Conservation (phyloP, 2,888 invertebrate species). For the Stomorhina lunata region DNA sequence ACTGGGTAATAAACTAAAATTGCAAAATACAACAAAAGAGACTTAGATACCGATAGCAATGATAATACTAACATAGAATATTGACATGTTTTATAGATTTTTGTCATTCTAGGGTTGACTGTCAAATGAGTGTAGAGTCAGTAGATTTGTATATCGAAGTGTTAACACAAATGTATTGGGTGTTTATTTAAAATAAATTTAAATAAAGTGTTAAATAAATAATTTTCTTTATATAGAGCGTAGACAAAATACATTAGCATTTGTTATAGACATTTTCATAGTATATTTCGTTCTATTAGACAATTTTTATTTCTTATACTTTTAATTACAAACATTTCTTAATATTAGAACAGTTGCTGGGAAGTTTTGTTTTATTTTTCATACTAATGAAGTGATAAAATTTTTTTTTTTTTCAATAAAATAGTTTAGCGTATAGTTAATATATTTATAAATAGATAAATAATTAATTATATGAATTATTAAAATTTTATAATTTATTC, state of each 20-base stretch:
- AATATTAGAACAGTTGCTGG: constrained; percentile 4
- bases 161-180: too few species aligned
- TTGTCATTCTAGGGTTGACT: neutral
- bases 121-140: neutral
- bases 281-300: neutral
- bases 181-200: neutral
- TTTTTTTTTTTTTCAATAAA: neutral
- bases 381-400: too few species aligned
- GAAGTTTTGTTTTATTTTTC: neutral
- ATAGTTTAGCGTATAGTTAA: neutral
- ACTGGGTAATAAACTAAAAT: neutral
- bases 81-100: neutral
- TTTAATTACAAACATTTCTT: too few species aligned
- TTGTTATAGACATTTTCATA: too few species aligned
- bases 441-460: neutral
- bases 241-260: neutral
- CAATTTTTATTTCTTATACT: neutral
- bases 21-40: neutral
- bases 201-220: constrained; percentile 6
- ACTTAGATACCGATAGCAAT: neutral
- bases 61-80: too few species aligned
- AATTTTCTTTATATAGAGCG: constrained; percentile 7
- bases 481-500: too few species aligned
- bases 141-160: neutral
- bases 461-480: neutral